A percentile compares a stretch with the other conserved stretches of the same genome.
phyloP scores from a whole-genome alignment of 1,140 invertebrate species.

The Reticulitermes speratus region DNA sequence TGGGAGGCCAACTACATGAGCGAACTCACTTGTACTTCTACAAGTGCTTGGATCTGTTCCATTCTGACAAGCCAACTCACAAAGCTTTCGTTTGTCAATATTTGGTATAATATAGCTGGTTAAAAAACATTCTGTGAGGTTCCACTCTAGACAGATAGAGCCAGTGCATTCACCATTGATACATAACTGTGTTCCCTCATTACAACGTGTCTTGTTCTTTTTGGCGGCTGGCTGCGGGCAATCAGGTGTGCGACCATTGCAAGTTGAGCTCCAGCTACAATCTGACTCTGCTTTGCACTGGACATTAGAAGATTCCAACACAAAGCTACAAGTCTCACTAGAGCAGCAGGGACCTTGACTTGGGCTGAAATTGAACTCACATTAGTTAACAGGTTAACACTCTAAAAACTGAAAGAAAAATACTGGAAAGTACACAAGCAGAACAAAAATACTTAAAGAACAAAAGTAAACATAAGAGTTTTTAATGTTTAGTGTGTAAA shows the following conservation, averaged over 20 bases:
- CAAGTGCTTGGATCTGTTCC: slow-evolving; percentile 75
- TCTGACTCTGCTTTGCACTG: slow-evolving; percentile 84
- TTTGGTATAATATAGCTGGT: slow-evolving; percentile 80
- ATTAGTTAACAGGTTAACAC: slow-evolving; percentile 35
- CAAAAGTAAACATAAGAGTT: too few relatives aligned
- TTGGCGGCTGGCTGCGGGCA: slow-evolving; percentile 80
- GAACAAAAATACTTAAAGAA: too few relatives aligned
- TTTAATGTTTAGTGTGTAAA: too few relatives aligned
- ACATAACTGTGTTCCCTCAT: slow-evolving; percentile 84
- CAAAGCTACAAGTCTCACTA: slow-evolving; percentile 78
- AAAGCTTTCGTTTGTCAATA: slow-evolving; percentile 83
- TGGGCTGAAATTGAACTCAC: slow-evolving; percentile 63
- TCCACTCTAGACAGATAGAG: slow-evolving; percentile 93
- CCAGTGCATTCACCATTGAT: slow-evolving; percentile 91
- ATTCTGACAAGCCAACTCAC: slow-evolving; percentile 94
- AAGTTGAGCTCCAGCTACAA: slow-evolving; percentile 81
- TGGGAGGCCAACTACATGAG: slow-evolving; percentile 69
- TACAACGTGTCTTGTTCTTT: slow-evolving; percentile 80
- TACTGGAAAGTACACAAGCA: slow-evolving; percentile 29
- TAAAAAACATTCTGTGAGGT: slow-evolving; percentile 94
- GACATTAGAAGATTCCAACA: slow-evolving; percentile 58
- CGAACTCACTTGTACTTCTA: slow-evolving; percentile 83
- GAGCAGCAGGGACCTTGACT: slow-evolving; percentile 96
- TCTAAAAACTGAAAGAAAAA: slow-evolving; percentile 31
- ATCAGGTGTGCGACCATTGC: slow-evolving; percentile 79